phyloP scores from a whole-genome alignment of 2,888 invertebrate species.

The Phyto melanocephala region DNA sequence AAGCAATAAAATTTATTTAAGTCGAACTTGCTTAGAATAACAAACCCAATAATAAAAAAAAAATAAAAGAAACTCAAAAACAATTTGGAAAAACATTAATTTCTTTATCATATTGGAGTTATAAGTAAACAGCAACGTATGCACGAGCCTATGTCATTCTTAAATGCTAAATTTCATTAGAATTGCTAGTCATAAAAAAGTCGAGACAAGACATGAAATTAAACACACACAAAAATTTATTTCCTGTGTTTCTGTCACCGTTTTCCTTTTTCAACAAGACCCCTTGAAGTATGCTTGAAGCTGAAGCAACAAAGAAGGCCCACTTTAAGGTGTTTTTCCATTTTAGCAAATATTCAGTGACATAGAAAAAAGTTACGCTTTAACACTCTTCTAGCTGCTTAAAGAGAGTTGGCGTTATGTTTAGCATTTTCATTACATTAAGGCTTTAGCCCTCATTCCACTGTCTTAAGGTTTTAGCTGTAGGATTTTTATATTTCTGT shows the following conservation, averaged over 20 bases:
- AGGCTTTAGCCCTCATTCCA: neutral
- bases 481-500: slow-evolving; percentile 2
- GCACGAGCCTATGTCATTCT: neutral
- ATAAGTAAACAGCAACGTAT: too few species aligned
- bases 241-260: neutral
- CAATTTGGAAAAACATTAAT: slow-evolving; percentile 38
- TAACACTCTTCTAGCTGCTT: slow-evolving; percentile 44
- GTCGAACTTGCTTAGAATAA: too few species aligned
- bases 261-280: neutral
- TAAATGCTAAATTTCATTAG: slow-evolving; percentile 50
- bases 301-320: slow-evolving; percentile 38
- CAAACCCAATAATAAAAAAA: neutral
- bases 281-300: slow-evolving; percentile 9
- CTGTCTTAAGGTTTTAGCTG: slow-evolving; percentile 3
- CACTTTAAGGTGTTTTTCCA: slow-evolving; percentile 54
- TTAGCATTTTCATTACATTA: slow-evolving; percentile 52
- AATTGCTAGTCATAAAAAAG: slow-evolving; percentile 35
- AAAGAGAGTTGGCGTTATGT: slow-evolving; percentile 6
- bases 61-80: neutral
- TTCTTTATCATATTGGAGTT: slow-evolving; percentile 9
- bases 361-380: slow-evolving; percentile 53
- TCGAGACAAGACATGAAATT: slow-evolving; percentile 41
- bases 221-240: neutral
- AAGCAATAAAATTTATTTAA: neutral
- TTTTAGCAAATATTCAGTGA: slow-evolving; percentile 19